Base-by-base conservation (phyloP, 2,113 vertebrate species). In the Laterallus jamaicensis region DNA sequence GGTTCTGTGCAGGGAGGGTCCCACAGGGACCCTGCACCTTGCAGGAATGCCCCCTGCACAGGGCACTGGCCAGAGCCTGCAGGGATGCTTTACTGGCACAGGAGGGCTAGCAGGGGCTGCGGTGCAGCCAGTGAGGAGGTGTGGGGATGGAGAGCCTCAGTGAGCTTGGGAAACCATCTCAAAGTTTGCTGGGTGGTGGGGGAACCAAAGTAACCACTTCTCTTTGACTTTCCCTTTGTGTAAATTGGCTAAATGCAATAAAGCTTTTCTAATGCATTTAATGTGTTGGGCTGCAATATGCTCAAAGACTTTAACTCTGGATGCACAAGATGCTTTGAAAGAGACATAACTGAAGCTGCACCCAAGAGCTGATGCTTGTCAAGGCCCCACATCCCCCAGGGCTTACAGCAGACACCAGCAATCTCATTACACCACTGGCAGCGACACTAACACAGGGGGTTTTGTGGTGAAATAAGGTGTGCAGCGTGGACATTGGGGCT, bases 81-180 rank as follows among this genome's bases (percentile, higher is more conserved):
- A 0, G n/a, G 44, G 58, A 70, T 22, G 35, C 44, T 52, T 9
- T 0, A 15, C 31, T 35, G 77, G 54, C 32, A 37, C 1, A 1
- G 59, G 22, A 78, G 9, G 20, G 59, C 49, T 39, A 40, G 25
- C 4, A 2, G 54, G 24, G 10, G 67, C 31, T 31, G 32, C 24
- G 2, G 1, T 10, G 37, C 17, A 17, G 70, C 52, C 39, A 62
- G 35, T 1, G 2, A 80, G 75, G 35, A 49, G 78, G 8, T 22
- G 25, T 10, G 35, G 21, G 62, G 22, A 68, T 44, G 64, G 42
- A 74, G 21, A 37, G 28, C 16, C 31, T 7, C 5, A 6, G n/a
- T n/a, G 10, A 59, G 10, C 21, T 82, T 39, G 39, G 58, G 63
- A 60, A 93, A 60, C 16, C n/a, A 44, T 5, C 67, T 35, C 9